These are phyloP conservation scores for Gobio occitaniae DNA, from an alignment of 2,797 vertebrate genomes.

Conservation along the genomic window DNA sequence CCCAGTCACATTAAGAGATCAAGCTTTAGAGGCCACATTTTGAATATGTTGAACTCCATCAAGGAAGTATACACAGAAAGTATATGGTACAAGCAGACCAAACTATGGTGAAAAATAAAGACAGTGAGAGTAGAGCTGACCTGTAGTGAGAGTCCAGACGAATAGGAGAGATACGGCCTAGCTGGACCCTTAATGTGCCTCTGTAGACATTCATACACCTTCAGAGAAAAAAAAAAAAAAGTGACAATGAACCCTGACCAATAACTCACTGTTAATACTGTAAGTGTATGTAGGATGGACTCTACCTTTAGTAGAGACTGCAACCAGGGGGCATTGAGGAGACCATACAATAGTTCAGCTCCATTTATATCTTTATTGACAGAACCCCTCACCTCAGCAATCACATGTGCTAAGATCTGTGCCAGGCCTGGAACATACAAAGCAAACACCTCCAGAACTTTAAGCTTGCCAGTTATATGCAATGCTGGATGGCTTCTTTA, in stretches of 20 bases:
- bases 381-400: conserved; percentile 85
- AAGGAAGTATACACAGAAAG: neutral
- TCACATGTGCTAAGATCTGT: conserved; percentile 85
- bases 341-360: conserved; percentile 82
- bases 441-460: neutral
- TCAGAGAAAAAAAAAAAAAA: neutral
- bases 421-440: conserved; percentile 77
- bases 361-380: conserved; percentile 83
- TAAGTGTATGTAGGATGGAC: neutral
- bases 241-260: neutral
- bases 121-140: conserved; percentile 70
- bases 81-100: neutral
- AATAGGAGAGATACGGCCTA: conserved; percentile 75
- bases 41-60: neutral
- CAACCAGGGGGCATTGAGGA: conserved; percentile 89
- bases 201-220: conserved; percentile 92
- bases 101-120: neutral
- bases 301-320: conserved; percentile 92
- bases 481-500: neutral
- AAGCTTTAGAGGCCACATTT: neutral
- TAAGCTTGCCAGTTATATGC: neutral
- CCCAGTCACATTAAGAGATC: neutral
- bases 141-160: conserved; percentile 83
- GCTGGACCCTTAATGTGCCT: conserved; percentile 78
- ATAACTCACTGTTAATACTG: neutral